Conservation (phyloP, 2,888 invertebrate species). For the Brachypalpus laphriformis region DNA sequence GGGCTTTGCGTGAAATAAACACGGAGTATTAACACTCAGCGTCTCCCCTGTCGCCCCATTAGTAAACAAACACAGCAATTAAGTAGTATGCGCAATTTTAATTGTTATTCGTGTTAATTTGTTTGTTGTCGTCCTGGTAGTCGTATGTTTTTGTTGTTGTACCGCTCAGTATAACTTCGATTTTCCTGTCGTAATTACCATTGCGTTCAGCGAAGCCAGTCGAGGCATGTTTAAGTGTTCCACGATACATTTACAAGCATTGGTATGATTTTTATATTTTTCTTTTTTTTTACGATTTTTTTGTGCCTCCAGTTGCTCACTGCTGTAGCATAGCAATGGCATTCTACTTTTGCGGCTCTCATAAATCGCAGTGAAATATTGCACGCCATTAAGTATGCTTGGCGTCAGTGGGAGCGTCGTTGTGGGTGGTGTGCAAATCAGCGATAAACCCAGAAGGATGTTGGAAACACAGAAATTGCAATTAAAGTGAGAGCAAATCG, state of each 20-base stretch:
- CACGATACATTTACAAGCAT: slow-evolving; percentile 17
- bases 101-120: slow-evolving; percentile 52
- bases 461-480: slow-evolving; percentile 15
- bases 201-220: slow-evolving; percentile 4
- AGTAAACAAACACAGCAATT: slow-evolving; percentile 51
- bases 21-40: slow-evolving; percentile 30
- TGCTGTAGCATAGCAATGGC: not conserved
- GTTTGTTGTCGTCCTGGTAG: slow-evolving; percentile 13
- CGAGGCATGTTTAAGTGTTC: slow-evolving; percentile 19
- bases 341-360: slow-evolving; percentile 34
- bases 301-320: not conserved
- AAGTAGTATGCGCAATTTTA: slow-evolving; percentile 38
- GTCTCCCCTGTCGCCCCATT: slow-evolving; percentile 36
- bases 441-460: slow-evolving; percentile 19
- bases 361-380: slow-evolving; percentile 62
- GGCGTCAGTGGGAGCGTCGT: not conserved
- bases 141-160: slow-evolving; percentile 12
- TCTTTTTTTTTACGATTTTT: not conserved
- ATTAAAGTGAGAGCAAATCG: slow-evolving; percentile 56
- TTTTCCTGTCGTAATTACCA: slow-evolving; percentile 8
- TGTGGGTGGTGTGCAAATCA: slow-evolving; percentile 17
- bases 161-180: slow-evolving; percentile 12
- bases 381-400: slow-evolving; percentile 39
- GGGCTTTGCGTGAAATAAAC: slow-evolving; percentile 19
- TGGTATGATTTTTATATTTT: not conserved